Evolutionary conservation across 2,797 vertebrate species (phyloP), one percentile per base, ranked within the genome.

Genomic region (Phalloptychus januarius): DNA sequence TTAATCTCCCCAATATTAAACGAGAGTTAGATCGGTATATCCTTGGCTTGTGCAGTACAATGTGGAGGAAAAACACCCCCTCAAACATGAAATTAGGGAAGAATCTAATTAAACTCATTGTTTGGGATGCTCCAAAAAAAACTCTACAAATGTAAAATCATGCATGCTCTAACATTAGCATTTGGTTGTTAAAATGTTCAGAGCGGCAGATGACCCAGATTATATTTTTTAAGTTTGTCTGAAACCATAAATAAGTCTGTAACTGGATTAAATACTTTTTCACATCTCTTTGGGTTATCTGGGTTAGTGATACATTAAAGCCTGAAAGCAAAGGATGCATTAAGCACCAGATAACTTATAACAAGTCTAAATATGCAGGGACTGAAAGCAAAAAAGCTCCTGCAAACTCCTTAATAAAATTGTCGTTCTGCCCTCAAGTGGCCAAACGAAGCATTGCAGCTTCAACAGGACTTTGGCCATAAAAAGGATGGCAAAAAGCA

Each of bases 401-500:
- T 44, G 40, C 16, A 70, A 5, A 28, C 7, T n/a, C n/a, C 13
- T 31, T 13, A 56, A 46, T 38, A 42, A 72, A 72, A 38, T 28
- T 10, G 23, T 54, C 44, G 5, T 75, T 69, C 42, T 45, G 71
- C 72, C 76, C 72, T 46, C 71, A 44, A 36, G 33, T 79, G 83
- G 74, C 25, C 7, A 45, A 45, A 63, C 20, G 38, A 71, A 10
- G 2, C 28, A 65, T 4, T 28, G 33, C 20, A 79, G 7, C n/a
- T 63, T 74, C 11, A 48, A 44, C 52, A 46, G 5, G 50, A 31
- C 11, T 36, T 6, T 63, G 42, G 48, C 76, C 56, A 28, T 75
- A 85, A 75, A 84, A 80, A 83, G 40, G 18, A 78, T 63, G 33
- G 72, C 87, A 83, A 85, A 83, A 85, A 85, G 15, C 36, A 78